These are phyloP conservation scores for Florisuga fusca DNA, from an alignment of 2,797 vertebrate species.

Conservation along the genomic window DNA sequence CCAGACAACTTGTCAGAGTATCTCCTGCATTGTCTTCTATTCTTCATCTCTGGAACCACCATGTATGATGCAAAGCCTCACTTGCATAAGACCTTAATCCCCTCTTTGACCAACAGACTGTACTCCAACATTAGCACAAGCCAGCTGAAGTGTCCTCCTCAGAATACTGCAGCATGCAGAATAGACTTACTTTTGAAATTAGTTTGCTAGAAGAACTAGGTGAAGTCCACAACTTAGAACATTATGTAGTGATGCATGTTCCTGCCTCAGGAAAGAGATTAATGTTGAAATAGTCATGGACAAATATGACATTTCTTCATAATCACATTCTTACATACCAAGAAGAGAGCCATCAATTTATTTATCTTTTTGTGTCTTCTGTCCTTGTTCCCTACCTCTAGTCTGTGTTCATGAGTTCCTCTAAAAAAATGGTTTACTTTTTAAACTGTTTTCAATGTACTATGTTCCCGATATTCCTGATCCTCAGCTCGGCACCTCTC, in stretches of 20 bases:
- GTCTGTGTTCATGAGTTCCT: not conserved
- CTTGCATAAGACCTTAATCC: not conserved
- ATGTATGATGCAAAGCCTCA: not conserved
- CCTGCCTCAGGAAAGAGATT: not conserved
- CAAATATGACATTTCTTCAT: not conserved
- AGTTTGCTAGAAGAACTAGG: not conserved
- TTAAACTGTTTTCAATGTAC: not conserved
- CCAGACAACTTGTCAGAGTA: not conserved
- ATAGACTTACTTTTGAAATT: not conserved
- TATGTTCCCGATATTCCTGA: not conserved
- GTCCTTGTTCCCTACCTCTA: not conserved
- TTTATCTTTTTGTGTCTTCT: not conserved
- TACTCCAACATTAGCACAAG: not conserved
- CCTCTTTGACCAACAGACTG: not conserved
- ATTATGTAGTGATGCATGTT: not conserved
- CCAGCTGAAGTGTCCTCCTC: not conserved
- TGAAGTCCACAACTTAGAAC: not conserved
- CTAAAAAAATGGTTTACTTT: not conserved
- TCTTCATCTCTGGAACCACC: not conserved
- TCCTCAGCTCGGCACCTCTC: not conserved
- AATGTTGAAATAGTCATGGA: not conserved
- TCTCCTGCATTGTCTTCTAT: not conserved
- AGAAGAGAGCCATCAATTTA: not conserved
- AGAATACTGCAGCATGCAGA: not conserved
- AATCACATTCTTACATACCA: not conserved